Evolutionary conservation across 1,140 invertebrate genomes (phyloP), one percentile per base, ranked within the genome.

Genomic region (Conopomorpha cramerella): DNA sequence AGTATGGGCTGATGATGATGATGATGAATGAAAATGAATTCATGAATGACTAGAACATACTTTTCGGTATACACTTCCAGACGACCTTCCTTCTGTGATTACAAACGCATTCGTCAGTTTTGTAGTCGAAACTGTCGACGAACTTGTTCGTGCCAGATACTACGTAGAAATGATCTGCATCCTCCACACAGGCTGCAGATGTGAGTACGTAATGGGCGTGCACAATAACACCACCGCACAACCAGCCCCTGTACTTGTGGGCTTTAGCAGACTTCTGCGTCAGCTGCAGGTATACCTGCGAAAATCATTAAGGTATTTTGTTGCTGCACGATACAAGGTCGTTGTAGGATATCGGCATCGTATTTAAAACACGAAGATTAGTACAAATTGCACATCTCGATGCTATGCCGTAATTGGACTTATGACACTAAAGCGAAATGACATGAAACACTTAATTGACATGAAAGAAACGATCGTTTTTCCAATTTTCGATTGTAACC

Each of bases 31-130:
- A 41, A 26, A 18, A 8, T 2, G 16, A 2, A 14, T 17, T n/a
- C n/a, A 25, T 18, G n/a, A 34, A 34, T n/a, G 12, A 4, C 14
- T n/a, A 34, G 2, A 15, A 60, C 65, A 64, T 55, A 74, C 70
- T 74, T 33, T 74, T 74, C 18, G 70, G 70, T 16, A 74, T 66
- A 46, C 70, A 74, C 38, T 74, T 74, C 70, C 70, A 74, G 2
- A 74, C 61, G 16, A 74, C 70, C 34, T 49, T 58, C 1, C 70
- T 45, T 3, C 66, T 43, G 34, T 67, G 53, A n/a, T 71, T 65
- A 32, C 66, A 70, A 17, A 68, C 66, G 15, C 70, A 74, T 0
- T 67, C 48, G 27, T 74, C 53, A 4, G 15, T 43, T 30, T 72
- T 70, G 30, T 70, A 68, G 30, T 71, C 63, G 31, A 68, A 67